Percentiles rank a stretch among this genome's conserved stretches.
phyloP scores from a whole-genome alignment of 2,888 invertebrate species.

The Prosopocoilus inquinatus region DNA sequence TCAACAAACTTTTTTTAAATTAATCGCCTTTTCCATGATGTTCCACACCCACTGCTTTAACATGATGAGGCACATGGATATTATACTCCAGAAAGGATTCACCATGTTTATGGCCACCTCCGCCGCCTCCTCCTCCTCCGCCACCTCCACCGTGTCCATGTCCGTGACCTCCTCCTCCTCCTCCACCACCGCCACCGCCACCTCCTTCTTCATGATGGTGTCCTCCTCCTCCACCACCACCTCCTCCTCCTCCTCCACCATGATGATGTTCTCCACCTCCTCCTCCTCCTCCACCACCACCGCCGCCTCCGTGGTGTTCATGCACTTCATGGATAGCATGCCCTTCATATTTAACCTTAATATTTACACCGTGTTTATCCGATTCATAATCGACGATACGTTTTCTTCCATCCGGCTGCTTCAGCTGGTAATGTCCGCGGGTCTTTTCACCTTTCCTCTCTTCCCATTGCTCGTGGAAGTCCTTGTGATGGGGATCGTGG shows the following conservation, averaged over 20 bases:
- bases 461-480: constrained; percentile 44
- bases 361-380: constrained; percentile 44
- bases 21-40: background rate
- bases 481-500: constrained; percentile 43
- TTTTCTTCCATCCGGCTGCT: constrained; percentile 45
- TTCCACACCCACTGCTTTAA: constrained; percentile 3
- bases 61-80: background rate
- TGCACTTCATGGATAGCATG: constrained; percentile 26
- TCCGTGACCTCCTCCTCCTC: constrained; percentile 2
- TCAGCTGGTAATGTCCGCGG: constrained; percentile 42
- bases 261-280: constrained; percentile 4
- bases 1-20: too few species aligned
- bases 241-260: constrained; percentile 13
- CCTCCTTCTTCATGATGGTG: background rate
- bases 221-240: constrained; percentile 12
- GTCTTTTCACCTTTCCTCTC: constrained; percentile 40
- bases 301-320: constrained; percentile 15
- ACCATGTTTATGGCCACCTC: background rate
- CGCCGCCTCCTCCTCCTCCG: background rate
- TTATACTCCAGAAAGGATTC: background rate
- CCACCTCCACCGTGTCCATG: background rate
- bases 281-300: constrained; percentile 12
- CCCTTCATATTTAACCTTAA: constrained; percentile 39
- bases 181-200: constrained; percentile 7
- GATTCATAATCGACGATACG: constrained; percentile 45